Conservation (phyloP, 1,140 invertebrate genomes). For the Lithobius niger region DNA sequence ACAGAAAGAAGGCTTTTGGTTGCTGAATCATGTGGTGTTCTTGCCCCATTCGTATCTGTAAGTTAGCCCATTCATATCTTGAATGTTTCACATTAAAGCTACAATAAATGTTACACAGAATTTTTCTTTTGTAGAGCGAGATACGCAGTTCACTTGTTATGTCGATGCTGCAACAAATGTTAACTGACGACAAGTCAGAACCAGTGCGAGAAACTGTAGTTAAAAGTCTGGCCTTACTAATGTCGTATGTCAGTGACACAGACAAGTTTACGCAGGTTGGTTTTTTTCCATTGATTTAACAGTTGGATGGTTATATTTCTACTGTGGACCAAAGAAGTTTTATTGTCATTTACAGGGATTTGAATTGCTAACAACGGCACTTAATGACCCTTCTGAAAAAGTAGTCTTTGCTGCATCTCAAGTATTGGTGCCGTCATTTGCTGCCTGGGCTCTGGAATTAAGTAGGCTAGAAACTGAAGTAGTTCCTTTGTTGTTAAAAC, state of each 20-base stretch:
- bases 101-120: conserved; percentile 32
- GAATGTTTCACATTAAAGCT: neutral
- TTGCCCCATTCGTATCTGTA: conserved; percentile 54
- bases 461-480: conserved; percentile 34
- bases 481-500: conserved; percentile 25
- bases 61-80: conserved; percentile 12
- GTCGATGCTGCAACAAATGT: conserved; percentile 60
- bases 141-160: conserved; percentile 54
- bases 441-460: conserved; percentile 47
- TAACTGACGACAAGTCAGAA: conserved; percentile 53
- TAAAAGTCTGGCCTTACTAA: conserved; percentile 46
- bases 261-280: conserved; percentile 52
- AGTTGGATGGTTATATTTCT: neutral
- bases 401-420: conserved; percentile 7
- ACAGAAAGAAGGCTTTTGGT: conserved; percentile 52
- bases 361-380: neutral
- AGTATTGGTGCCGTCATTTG: conserved; percentile 34
- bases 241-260: conserved; percentile 47
- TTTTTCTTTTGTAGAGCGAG: conserved; percentile 38
- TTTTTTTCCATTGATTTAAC: neutral
- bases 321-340: no score
- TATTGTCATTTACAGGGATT: no score
- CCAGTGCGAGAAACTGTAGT: conserved; percentile 46
- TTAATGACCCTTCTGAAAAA: conserved; percentile 3
- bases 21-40: conserved; percentile 53